Percentiles rank a stretch among this genome's conserved stretches.
Conservation (phyloP, 2,888 invertebrate species). For the Archaeoteleia sp. region DNA sequence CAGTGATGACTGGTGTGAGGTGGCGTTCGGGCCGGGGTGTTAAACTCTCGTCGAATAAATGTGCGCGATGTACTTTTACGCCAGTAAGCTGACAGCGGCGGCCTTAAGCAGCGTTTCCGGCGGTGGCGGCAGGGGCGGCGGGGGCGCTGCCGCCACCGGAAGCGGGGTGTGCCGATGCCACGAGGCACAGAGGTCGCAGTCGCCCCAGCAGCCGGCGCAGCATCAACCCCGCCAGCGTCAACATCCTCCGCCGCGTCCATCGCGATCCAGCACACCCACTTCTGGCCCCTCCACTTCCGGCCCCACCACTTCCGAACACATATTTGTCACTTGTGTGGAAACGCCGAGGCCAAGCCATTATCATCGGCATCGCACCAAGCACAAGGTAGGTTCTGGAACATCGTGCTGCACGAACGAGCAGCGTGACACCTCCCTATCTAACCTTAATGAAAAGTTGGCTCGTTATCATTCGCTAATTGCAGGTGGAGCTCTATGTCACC, state of each 20-base stretch:
- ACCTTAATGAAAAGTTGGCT: background rate
- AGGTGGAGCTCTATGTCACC: too few species aligned
- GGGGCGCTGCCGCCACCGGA: conserved; percentile 71
- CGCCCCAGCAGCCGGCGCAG: conserved; percentile 56
- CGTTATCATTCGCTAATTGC: too few species aligned
- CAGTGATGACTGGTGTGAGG: conserved; percentile 74
- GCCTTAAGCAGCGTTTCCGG: conserved; percentile 78
- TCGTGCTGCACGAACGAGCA: background rate
- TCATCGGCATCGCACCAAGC: conserved; percentile 69
- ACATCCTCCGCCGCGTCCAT: conserved; percentile 49
- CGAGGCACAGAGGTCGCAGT: conserved; percentile 60
- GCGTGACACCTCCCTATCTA: background rate
- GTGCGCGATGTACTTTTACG: conserved; percentile 83
- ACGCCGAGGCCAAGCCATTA: conserved; percentile 67
- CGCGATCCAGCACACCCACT: conserved; percentile 45
- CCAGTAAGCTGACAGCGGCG: conserved; percentile 81
- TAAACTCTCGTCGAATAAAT: conserved; percentile 73
- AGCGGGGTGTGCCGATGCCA: conserved; percentile 74
- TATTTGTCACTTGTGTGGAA: conserved; percentile 65
- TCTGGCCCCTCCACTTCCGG: conserved; percentile 53
- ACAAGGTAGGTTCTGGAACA: conserved; percentile 62
- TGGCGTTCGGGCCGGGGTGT: conserved; percentile 71
- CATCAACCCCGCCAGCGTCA: conserved; percentile 55
- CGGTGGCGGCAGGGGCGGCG: conserved; percentile 74
- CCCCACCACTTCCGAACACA: conserved; percentile 63